Base-by-base conservation (phyloP, 2,797 vertebrate species). In the Oreochromis mossambicus region DNA sequence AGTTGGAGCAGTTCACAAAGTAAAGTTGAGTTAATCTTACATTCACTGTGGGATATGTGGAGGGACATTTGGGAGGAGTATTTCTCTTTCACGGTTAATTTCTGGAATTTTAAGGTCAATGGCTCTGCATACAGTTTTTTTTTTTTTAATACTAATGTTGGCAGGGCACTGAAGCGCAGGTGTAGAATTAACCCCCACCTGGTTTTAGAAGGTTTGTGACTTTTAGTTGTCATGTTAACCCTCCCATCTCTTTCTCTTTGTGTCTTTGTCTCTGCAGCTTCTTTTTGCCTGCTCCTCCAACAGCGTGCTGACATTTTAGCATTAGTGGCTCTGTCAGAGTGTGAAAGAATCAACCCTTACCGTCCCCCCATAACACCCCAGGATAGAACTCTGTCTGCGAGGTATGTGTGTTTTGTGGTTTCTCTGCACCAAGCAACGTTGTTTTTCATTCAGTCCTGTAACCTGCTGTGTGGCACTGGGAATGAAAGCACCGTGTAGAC, bases 271-370 rank as follows among this genome's bases (percentile, higher is more conserved):
- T 77, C 75, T 85, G 58, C 32, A 41, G 61, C 51, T 48, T 79
- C 52, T 83, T 85, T 84, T 9, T 10, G 19, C 63, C 66, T 36
- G 12, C 68, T 82, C 77, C 46, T 81, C 80, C 38, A 78, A 89
- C 85, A 85, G 70, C 17, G 80, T 56, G 79, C 76, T 94, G 93
- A 93, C 93, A 94, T 94, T 93, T 92, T 82, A 88, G 55, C 78
- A 84, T 83, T 85, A 85, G 80, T 84, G 80, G 8, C 81, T 83
- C 51, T 92, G 87, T 90, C 91, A 90, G 61, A 90, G 86, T 91
- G 86, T 86, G 87, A 91, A 88, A 84, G 77, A 87, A 81, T 90
- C 88, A 84, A 83, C 80, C 48, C 21, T 8, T 52, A 48, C 75
- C 43, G n/a, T 11, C 58, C 32, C 34, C 77, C 46, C 26, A 32